Base-by-base conservation (phyloP, 2,888 invertebrate species). In the Seira ritae region DNA sequence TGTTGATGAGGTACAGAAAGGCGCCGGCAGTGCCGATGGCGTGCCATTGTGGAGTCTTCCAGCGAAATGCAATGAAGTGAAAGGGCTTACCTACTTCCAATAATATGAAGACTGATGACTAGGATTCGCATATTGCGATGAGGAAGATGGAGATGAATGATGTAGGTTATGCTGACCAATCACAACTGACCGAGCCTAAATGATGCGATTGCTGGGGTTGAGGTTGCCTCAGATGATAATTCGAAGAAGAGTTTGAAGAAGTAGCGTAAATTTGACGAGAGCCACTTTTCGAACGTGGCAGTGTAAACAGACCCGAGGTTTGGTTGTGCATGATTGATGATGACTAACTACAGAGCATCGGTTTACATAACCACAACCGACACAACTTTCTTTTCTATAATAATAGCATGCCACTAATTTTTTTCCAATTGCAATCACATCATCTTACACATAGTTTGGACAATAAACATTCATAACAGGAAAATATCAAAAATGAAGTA, bases 61-160 rank as follows among this genome's bases (percentile, higher is more conserved):
- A 31, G 50, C 17, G 50, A 50, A 50, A 50, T 15, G 17, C n/a
- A 50, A 31, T 31, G 31, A 31, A 31, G 8, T 31, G 50, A 50
- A 50, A 50, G 50, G 31, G 50, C 50, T 50, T 50, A 50, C 50
- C 50, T 50, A 50, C 50, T 50, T 50, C 50, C 50, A 50, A 50
- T 50, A 50, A 50, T 50, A 50, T n/a, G 50, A n/a, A 3, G 50
- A n/a, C 3, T 50, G 50, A 50, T 50, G 50, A 50, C 15, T 50
- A n/a, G 6, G 3, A 50, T n/a, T n/a, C n/a, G n/a, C n/a, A n/a
- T n/a, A n/a, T n/a, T n/a, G n/a, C n/a, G n/a, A n/a, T n/a, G n/a
- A n/a, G n/a, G n/a, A n/a, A n/a, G n/a, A n/a, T 50, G 15, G 50
- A 50, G 3, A n/a, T 8, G 17, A 15, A 50, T 50, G 15, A n/a